These are phyloP conservation scores for Neofelis nebulosa DNA, from an alignment of 2,113 vertebrate genomes.

Conservation along the genomic window DNA sequence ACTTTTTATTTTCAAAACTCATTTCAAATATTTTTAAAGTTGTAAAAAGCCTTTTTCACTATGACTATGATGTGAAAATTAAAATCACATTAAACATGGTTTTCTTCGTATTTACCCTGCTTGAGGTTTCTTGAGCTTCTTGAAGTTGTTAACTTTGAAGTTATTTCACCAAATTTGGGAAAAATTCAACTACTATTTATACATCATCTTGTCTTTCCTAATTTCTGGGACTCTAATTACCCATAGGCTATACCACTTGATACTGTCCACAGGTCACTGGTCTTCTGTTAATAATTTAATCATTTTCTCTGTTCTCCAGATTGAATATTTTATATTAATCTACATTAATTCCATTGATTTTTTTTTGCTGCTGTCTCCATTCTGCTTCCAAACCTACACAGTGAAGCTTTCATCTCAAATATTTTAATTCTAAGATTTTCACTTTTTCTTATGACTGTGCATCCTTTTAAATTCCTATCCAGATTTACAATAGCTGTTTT, in stretches of 20 bases:
- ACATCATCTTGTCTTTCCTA: neutral
- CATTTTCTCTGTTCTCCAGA: neutral
- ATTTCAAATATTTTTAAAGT: neutral
- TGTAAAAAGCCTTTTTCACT: neutral
- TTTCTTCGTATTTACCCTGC: neutral
- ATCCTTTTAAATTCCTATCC: neutral
- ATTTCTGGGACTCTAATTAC: neutral
- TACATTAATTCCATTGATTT: neutral
- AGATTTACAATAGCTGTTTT: neutral
- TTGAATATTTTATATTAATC: slow-evolving; percentile 9
- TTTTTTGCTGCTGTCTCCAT: neutral
- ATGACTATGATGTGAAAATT: neutral
- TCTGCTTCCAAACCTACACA: neutral
- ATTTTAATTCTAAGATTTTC: slow-evolving; percentile 14
- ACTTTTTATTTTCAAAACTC: neutral
- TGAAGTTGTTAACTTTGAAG: neutral
- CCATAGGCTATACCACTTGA: neutral
- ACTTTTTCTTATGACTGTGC: neutral
- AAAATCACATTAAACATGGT: neutral
- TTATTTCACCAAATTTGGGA: neutral
- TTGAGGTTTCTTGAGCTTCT: neutral
- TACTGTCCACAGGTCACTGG: neutral
- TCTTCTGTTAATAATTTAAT: neutral
- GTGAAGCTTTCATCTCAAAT: neutral
- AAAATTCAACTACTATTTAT: neutral